phyloP scores from a whole-genome alignment of 2,888 invertebrate species.

The Scaptomyza reducta region DNA sequence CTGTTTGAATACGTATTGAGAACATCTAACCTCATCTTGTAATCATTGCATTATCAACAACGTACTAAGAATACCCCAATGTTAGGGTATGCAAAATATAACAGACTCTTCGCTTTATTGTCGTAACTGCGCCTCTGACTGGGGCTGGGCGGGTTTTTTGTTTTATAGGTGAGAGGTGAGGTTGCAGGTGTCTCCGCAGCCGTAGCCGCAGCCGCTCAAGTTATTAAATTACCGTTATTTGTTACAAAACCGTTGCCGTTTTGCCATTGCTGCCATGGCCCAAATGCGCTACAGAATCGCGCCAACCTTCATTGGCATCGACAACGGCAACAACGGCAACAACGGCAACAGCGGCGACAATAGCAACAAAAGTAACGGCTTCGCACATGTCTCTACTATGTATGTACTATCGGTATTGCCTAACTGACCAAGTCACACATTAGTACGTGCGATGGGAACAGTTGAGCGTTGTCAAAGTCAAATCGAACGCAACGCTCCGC shows the following conservation, averaged over 20 bases:
- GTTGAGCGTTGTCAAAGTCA: slow-evolving; percentile 41
- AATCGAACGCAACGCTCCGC: slow-evolving; percentile 32
- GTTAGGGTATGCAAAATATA: slow-evolving; percentile 23
- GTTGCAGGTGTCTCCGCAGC: slow-evolving; percentile 59
- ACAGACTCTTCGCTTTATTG: slow-evolving; percentile 57
- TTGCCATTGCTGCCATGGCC: slow-evolving; percentile 68
- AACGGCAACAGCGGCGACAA: slow-evolving; percentile 16
- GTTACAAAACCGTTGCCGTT: slow-evolving; percentile 74
- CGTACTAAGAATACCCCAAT: background rate
- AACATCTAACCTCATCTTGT: background rate
- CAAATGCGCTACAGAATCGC: slow-evolving; percentile 67
- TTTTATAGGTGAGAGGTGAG: slow-evolving; percentile 6
- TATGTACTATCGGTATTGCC: slow-evolving; percentile 32
- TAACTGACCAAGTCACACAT: slow-evolving; percentile 48
- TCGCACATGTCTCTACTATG: slow-evolving; percentile 2
- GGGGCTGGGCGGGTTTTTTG: slow-evolving; percentile 28
- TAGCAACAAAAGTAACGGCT: slow-evolving; percentile 35
- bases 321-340: slow-evolving; percentile 31
- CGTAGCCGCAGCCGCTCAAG: slow-evolving; percentile 54
- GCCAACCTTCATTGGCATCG: slow-evolving; percentile 54
- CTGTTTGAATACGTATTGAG: too few species aligned
- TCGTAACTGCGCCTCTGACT: slow-evolving; percentile 21
- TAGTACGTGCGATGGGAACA: slow-evolving; percentile 44
- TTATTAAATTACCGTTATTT: slow-evolving; percentile 79
- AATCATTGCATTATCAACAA: background rate